These are phyloP conservation scores for Carabus problematicus DNA, from an alignment of 2,888 invertebrate genomes.

Conservation along the genomic window DNA sequence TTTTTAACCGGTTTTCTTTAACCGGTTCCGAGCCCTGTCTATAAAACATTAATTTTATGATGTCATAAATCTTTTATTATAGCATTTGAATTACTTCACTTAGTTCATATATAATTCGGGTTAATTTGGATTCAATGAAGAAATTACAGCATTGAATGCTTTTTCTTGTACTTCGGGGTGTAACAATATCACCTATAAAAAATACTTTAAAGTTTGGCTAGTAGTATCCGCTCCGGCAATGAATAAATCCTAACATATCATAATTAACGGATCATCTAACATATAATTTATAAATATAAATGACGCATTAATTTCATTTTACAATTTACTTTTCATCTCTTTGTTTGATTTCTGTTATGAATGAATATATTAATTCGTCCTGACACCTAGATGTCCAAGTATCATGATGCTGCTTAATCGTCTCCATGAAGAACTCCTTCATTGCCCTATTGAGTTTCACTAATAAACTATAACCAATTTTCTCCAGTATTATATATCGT, in stretches of 20 bases:
- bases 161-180: constrained; percentile 66
- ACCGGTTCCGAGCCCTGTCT: too few relatives aligned
- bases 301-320: neutral
- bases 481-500: constrained; percentile 66
- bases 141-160: constrained; percentile 63
- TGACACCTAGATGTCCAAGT: constrained; percentile 59
- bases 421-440: constrained; percentile 63
- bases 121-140: constrained; percentile 57
- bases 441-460: constrained; percentile 64
- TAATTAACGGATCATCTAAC: constrained; percentile 11
- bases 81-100: constrained; percentile 54
- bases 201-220: constrained; percentile 68
- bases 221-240: constrained; percentile 73
- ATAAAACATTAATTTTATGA: neutral
- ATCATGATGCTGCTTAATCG: constrained; percentile 64
- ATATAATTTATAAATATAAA: constrained; percentile 4
- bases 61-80: too few relatives aligned
- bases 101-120: constrained; percentile 60
- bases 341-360: constrained; percentile 66
- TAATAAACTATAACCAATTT: constrained; percentile 68
- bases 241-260: constrained; percentile 69
- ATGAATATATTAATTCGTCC: constrained; percentile 70
- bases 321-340: constrained; percentile 53
- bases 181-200: constrained; percentile 66
- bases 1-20: too few relatives aligned